Evolutionary conservation across 2,797 vertebrate genomes (phyloP).

Genomic region (Alectoris magna): DNA sequence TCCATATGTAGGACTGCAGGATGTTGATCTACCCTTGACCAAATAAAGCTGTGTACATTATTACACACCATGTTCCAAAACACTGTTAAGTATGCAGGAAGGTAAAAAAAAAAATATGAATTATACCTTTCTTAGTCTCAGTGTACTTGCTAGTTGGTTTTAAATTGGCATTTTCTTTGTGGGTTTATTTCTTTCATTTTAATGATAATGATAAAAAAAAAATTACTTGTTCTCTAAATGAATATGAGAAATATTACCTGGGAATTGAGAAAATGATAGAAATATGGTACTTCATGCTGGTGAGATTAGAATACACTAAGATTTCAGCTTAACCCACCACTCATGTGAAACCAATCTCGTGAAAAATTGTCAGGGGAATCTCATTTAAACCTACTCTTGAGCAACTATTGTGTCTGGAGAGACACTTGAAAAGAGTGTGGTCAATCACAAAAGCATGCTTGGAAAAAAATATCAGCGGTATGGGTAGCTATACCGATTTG

Average conservation of each 20-base stretch:
- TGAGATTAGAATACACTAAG: not conserved
- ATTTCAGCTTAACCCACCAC: not conserved
- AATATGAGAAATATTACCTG: not conserved
- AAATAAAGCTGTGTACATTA: slow-evolving; percentile 3
- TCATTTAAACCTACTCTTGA: not conserved
- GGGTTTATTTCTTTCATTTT: not conserved
- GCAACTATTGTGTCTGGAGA: not conserved
- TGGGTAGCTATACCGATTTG: not conserved
- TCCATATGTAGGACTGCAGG: not conserved
- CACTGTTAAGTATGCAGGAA: not conserved
- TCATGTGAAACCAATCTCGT: not conserved
- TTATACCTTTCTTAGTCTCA: not conserved
- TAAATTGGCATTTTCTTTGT: not conserved
- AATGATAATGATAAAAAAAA: not conserved
- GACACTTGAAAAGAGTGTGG: not conserved
- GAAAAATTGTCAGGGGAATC: not conserved
- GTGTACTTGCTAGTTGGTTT: not conserved
- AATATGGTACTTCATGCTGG: not conserved
- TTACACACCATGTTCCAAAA: not conserved
- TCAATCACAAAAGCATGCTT: not conserved
- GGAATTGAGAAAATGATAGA: not conserved
- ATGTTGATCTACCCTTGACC: not conserved
- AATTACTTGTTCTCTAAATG: not conserved
- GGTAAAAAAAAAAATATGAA: not conserved
- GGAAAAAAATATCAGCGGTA: accelerated